Evolutionary conservation across 2,113 vertebrate species (phyloP).

Genomic region (Gallinago media): DNA sequence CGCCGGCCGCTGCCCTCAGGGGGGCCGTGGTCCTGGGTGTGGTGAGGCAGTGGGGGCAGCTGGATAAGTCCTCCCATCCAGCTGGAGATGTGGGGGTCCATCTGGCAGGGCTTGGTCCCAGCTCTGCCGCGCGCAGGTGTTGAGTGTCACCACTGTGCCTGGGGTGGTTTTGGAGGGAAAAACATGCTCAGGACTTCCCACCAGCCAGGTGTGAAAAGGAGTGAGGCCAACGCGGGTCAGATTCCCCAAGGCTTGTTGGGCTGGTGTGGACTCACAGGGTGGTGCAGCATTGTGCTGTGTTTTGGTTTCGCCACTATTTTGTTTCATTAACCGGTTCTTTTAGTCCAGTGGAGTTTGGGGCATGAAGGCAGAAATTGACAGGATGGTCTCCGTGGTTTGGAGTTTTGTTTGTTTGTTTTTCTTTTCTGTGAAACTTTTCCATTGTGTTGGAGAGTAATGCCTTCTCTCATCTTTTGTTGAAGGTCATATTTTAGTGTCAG

Average conservation of each 20-base stretch:
- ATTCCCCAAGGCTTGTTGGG: neutral
- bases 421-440: neutral
- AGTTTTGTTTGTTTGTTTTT: neutral
- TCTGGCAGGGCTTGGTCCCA: neutral
- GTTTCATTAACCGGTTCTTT: accelerated
- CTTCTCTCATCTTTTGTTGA: neutral
- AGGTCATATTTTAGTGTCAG: neutral
- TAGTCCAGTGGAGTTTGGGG: neutral
- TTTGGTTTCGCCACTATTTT: neutral
- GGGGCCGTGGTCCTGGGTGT: neutral
- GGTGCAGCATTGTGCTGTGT: accelerated
- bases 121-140: accelerated
- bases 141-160: accelerated
- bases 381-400: neutral
- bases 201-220: neutral
- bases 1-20: neutral
- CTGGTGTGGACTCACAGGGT: neutral
- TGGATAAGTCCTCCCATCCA: neutral
- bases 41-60: neutral
- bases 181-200: accelerated
- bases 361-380: neutral
- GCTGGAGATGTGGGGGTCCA: neutral
- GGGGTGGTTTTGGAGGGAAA: neutral
- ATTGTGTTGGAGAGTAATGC: neutral
- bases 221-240: accelerated